Evolutionary conservation across 2,113 vertebrate species (phyloP), one percentile per base, ranked within the genome.

Genomic region (Amblyornis subalaris): DNA sequence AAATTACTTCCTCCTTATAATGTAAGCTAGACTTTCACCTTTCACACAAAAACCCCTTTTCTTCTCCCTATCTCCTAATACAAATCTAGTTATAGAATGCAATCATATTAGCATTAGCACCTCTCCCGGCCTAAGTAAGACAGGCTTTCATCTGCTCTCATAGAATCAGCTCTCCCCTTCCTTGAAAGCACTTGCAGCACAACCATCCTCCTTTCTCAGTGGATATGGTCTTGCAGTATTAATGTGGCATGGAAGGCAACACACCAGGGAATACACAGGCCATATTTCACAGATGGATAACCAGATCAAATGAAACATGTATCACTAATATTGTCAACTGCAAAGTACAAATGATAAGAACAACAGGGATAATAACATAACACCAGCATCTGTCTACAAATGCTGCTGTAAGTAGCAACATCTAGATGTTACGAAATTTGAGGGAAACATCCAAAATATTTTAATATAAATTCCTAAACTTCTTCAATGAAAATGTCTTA

Each of bases 391-490:
- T 20, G 40, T 19, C 44, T 47, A 20, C 29, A 69, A 89, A 44
- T 13, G 4, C 19, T 40, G 29, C 25, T 55, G 18, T 54, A 85
- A 77, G 15, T 7, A 67, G 14, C 12, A 72, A 65, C 14, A 45
- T 21, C 11, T n/a, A 36, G 28, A 26, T 57, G 21, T 44, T 47
- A 42, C 0, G 0, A 47, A 40, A 11, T 10, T 26, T 53, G 10
- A 22, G 19, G 8, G 6, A 84, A 69, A 2, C 8, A 17, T 31
- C n/a, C 14, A 70, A 72, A 76, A 50, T 26, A 55, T n/a, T 61
- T 75, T 48, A 42, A 50, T 11, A 35, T 33, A 26, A n/a, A 50
- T 9, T 53, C 36, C 14, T 42, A 29, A 73, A 60, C 24, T 11
- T 40, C 29, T 47, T 66, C 9, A 62, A 35, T 2, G 16, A 81